These are phyloP conservation scores for Sebastes fasciatus DNA, from an alignment of 2,113 vertebrate genomes.

Conservation along the genomic window DNA sequence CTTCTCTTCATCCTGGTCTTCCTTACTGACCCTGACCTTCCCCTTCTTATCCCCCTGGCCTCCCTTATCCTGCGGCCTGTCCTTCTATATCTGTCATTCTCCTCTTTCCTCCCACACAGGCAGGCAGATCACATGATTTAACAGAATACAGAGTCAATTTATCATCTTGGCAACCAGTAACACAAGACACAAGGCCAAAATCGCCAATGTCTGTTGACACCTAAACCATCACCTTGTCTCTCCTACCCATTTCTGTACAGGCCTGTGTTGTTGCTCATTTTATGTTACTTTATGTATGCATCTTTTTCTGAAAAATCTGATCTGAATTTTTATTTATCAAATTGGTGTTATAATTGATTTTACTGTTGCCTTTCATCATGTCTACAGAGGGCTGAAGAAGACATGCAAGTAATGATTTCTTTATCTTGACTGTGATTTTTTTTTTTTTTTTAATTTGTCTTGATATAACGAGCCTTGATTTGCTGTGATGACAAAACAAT, in stretches of 20 bases:
- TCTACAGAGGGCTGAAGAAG: conserved; percentile 17
- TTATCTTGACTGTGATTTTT: neutral
- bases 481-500: neutral
- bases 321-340: neutral
- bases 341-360: neutral
- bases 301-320: neutral
- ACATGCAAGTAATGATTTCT: conserved; percentile 27
- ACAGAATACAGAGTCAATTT: neutral
- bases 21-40: conserved; percentile 50
- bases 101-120: conserved; percentile 3
- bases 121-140: neutral
- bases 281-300: neutral
- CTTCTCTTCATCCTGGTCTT: conserved; percentile 57
- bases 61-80: conserved; percentile 41
- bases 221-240: neutral
- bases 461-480: neutral
- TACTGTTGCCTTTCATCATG: conserved; percentile 6
- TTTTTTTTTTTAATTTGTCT: neutral
- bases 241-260: neutral
- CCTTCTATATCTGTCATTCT: conserved; percentile 24
- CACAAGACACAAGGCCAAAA: neutral
- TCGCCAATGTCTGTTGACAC: neutral
- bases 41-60: conserved; percentile 49
- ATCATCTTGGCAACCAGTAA: too few relatives aligned
- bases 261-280: neutral